These are phyloP conservation scores for Clarias platycephalus DNA, from an alignment of 2,797 vertebrate genomes.

Conservation along the genomic window DNA sequence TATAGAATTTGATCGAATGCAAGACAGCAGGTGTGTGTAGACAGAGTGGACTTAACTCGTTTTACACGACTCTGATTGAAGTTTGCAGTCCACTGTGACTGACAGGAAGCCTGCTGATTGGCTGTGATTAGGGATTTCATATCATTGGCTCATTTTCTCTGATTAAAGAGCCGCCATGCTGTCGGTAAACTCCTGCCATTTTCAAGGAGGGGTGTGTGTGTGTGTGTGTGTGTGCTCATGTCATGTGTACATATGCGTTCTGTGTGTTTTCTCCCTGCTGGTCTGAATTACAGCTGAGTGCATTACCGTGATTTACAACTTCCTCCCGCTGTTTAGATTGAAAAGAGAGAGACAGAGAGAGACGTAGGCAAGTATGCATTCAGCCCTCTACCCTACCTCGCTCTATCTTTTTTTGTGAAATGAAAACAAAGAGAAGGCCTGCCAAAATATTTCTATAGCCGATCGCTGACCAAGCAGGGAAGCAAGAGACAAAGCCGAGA, in stretches of 20 bases:
- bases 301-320: constrained; percentile 82
- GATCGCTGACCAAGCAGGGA: constrained; percentile 79
- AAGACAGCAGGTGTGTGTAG: constrained; percentile 18
- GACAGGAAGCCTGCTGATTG: constrained; percentile 79
- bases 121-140: constrained; percentile 65
- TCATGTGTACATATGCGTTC: constrained; percentile 26
- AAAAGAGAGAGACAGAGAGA: constrained; percentile 44
- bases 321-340: constrained; percentile 79
- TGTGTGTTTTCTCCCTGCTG: constrained; percentile 70
- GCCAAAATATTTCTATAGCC: constrained; percentile 83
- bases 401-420: constrained; percentile 73
- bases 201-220: constrained; percentile 19
- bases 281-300: constrained; percentile 75
- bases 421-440: constrained; percentile 78
- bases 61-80: constrained; percentile 65
- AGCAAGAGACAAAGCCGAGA: constrained; percentile 71
- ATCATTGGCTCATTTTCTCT: constrained; percentile 72
- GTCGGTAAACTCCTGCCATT: constrained; percentile 69
- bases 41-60: constrained; percentile 27
- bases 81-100: constrained; percentile 71
- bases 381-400: constrained; percentile 54
- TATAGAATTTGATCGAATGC: constrained; percentile 53
- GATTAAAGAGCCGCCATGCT: constrained; percentile 74
- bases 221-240: constrained; percentile 13
- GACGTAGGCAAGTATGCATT: constrained; percentile 31